Evolutionary conservation across 1,140 invertebrate species (phyloP).

Genomic region (Trichogramma pretiosum): DNA sequence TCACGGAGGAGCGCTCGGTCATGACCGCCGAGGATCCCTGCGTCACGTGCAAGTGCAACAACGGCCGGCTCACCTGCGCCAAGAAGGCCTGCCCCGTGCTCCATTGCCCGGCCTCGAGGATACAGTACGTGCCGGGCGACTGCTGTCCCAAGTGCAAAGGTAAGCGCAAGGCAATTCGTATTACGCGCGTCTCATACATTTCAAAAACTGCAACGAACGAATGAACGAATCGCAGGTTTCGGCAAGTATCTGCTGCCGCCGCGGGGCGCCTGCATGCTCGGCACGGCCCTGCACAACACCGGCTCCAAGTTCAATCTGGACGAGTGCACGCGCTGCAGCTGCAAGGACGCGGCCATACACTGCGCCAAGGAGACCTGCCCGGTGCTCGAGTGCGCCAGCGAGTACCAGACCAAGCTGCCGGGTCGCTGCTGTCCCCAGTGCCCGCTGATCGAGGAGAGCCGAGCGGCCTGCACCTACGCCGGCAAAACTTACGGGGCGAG

Average conservation of each 20-base stretch:
- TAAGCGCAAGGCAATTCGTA: conserved; percentile 28
- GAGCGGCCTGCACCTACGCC: conserved; percentile 54
- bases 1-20: conserved; percentile 65
- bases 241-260: conserved; percentile 38
- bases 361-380: conserved; percentile 74
- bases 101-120: conserved; percentile 60
- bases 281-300: conserved; percentile 54
- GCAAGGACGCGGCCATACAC: conserved; percentile 64
- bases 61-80: conserved; percentile 65
- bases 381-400: conserved; percentile 66
- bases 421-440: conserved; percentile 74
- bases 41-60: conserved; percentile 71
- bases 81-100: conserved; percentile 79
- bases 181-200: no score
- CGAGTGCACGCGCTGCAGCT: conserved; percentile 74
- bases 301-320: conserved; percentile 57
- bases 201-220: no score
- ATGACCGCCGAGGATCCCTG: conserved; percentile 76
- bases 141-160: conserved; percentile 79
- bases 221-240: conserved; percentile 27
- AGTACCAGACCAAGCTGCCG: conserved; percentile 54
- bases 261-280: conserved; percentile 60
- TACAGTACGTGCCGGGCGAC: conserved; percentile 58
- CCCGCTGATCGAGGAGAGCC: conserved; percentile 52
- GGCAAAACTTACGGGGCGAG: conserved; percentile 59